Percentiles rank a stretch among this genome's conserved stretches.
phyloP scores from a whole-genome alignment of 2,888 invertebrate genomes.

The Neoitamus cyanurus region DNA sequence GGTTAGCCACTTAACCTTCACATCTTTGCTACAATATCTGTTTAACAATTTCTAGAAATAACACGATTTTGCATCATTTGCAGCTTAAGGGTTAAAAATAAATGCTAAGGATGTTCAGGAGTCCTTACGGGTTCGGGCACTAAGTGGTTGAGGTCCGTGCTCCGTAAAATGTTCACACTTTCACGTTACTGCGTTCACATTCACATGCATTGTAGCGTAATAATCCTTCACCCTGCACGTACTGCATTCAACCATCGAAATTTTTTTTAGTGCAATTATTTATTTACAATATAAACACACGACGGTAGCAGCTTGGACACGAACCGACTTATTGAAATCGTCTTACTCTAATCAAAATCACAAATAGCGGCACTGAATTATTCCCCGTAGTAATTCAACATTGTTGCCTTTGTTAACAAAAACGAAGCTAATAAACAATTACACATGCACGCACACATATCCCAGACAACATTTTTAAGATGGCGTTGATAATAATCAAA shows the following conservation, averaged over 20 bases:
- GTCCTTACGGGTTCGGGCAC: neutral
- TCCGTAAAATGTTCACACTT: neutral
- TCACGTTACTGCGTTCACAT: neutral
- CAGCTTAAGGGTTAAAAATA: neutral
- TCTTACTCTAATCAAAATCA: neutral
- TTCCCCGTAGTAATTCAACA: neutral
- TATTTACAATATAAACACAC: neutral
- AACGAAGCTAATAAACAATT: neutral
- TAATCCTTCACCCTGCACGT: neutral
- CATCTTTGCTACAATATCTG: neutral
- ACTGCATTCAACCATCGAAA: neutral
- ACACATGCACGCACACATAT: neutral
- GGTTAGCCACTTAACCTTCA: neutral
- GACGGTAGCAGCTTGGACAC: neutral
- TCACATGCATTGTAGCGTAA: neutral
- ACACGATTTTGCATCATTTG: neutral
- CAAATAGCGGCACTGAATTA: neutral
- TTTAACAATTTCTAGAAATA: neutral
- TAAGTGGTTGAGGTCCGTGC: neutral
- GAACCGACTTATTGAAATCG: neutral
- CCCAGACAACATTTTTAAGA: slow-evolving; percentile 42
- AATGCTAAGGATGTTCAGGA: neutral
- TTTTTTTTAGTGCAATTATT: neutral
- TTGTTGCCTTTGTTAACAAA: neutral
- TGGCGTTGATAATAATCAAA: slow-evolving; percentile 47